A percentile compares a stretch with the other conserved stretches of the same genome.
phyloP scores from a whole-genome alignment of 92 coral and sea anemone species.

The Ricordea florida region DNA sequence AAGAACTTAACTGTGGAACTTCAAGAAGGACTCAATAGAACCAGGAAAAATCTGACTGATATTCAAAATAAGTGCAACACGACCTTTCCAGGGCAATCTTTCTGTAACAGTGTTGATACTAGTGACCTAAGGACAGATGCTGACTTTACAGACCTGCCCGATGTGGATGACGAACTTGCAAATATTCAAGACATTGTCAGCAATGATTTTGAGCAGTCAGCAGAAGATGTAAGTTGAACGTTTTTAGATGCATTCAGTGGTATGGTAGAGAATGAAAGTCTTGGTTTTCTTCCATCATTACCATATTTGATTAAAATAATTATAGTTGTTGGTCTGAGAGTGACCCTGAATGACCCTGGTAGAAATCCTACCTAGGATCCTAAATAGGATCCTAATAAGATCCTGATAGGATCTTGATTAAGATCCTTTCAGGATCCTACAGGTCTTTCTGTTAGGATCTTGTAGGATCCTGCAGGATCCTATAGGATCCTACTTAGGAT shows the following conservation, averaged over 20 bases:
- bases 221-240: constrained; percentile 54
- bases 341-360: no score
- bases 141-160: constrained; percentile 69
- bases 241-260: neutral
- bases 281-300: neutral
- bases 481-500: no score
- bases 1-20: neutral
- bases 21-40: constrained; percentile 2
- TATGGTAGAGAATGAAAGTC: neutral
- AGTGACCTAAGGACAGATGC: constrained; percentile 55
- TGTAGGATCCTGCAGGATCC: no score
- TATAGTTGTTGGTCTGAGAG: no score
- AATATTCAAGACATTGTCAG: constrained; percentile 51
- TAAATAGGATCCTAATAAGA: no score
- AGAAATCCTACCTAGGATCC: no score
- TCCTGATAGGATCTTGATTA: no score
- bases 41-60: constrained; percentile 5
- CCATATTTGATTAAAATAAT: no score
- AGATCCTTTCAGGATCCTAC: no score
- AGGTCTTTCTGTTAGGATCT: no score
- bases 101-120: neutral
- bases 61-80: neutral
- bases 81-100: accelerated
- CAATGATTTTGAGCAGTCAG: constrained; percentile 66
- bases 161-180: constrained; percentile 48